Conservation (phyloP, 2,888 invertebrate genomes). For the Matsumyia berberina region DNA sequence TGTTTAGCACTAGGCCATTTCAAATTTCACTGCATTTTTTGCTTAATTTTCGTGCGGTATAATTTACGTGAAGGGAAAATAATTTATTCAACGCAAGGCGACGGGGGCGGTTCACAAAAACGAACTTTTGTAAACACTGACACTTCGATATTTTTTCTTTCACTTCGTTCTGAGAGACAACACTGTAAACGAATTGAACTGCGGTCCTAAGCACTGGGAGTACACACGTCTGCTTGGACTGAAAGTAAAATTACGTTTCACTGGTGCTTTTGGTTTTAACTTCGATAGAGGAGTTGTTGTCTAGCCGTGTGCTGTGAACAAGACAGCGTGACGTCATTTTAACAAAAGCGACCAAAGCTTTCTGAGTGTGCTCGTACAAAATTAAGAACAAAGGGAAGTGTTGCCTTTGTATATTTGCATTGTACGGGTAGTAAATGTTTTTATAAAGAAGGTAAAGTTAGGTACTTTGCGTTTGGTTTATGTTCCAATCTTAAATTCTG, state of each 20-base stretch:
- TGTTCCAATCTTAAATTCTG: too few species aligned
- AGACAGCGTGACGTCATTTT: conserved; percentile 30
- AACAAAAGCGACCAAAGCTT: conserved; percentile 5
- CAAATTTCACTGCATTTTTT: conserved; percentile 2
- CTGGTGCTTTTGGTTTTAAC: neutral
- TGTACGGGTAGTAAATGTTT: neutral
- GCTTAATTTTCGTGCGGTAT: neutral
- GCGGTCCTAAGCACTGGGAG: conserved; percentile 14
- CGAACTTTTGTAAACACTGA: neutral
- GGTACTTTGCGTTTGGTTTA: too few species aligned
- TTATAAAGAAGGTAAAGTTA: conserved; percentile 1
- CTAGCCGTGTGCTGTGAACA: too few species aligned
- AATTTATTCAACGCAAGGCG: neutral
- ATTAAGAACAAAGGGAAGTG: conserved; percentile 34
- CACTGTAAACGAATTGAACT: neutral
- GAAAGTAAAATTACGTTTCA: conserved; percentile 36
- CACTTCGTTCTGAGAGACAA: neutral
- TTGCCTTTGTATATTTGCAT: conserved; percentile 10
- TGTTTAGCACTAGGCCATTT: neutral
- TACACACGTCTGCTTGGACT: conserved; percentile 4
- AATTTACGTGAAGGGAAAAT: neutral
- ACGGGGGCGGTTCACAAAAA: neutral
- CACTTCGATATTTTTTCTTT: neutral
- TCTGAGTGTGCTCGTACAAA: conserved; percentile 24
- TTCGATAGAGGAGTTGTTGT: conserved; percentile 13